Conservation (phyloP, 1,140 invertebrate species). For the Megalonaias nervosa region DNA sequence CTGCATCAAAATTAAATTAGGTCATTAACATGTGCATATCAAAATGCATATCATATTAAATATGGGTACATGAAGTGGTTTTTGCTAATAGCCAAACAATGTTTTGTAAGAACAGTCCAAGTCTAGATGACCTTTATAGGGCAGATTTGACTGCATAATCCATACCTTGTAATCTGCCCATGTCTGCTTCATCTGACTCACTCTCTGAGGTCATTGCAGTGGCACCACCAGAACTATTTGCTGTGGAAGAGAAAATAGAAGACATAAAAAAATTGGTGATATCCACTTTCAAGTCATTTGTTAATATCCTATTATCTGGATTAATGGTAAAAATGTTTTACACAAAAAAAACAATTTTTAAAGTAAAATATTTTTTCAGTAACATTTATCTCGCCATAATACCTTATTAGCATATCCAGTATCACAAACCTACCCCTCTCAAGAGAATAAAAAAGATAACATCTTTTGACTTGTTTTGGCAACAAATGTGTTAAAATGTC, state of each 20-base stretch:
- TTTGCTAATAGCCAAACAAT: too few relatives aligned
- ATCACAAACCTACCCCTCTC: conserved; percentile 1
- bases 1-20: too few relatives aligned
- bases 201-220: conserved; percentile 64
- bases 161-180: conserved; percentile 71
- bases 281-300: background rate
- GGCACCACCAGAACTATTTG: conserved; percentile 57
- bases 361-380: background rate
- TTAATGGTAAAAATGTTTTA: background rate
- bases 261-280: background rate
- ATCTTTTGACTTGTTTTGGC: too few relatives aligned
- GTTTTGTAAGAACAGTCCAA: too few relatives aligned
- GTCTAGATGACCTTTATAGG: too few relatives aligned
- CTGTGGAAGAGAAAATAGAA: conserved; percentile 33
- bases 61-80: too few relatives aligned
- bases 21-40: too few relatives aligned
- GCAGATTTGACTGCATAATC: background rate
- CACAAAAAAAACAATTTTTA: background rate
- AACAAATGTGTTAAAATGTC: too few relatives aligned
- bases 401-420: background rate
- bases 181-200: conserved; percentile 71
- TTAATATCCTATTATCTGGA: background rate
- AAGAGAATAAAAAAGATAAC: background rate
- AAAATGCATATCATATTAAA: too few relatives aligned
- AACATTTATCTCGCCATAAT: background rate